Conservation (phyloP, 2,888 invertebrate genomes). For the Drosophila prolongata region DNA sequence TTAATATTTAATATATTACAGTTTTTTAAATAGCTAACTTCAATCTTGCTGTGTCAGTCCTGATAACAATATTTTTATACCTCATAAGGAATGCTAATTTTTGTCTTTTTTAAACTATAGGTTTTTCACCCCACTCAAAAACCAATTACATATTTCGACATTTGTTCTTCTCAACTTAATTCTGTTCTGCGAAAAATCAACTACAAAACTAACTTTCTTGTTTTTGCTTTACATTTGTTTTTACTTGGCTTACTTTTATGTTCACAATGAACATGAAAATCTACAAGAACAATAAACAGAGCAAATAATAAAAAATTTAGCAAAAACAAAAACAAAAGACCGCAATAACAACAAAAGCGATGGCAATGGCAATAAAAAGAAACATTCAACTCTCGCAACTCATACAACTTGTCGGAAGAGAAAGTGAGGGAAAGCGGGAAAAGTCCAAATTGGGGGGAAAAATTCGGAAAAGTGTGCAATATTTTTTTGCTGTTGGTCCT, state of each 20-base stretch:
- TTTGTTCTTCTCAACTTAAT: constrained; percentile 32
- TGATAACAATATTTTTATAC: not conserved
- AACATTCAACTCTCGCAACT: constrained; percentile 56
- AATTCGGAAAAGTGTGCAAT: constrained; percentile 70
- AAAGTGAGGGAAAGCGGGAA: constrained; percentile 9
- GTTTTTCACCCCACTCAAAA: constrained; percentile 26
- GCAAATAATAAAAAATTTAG: constrained; percentile 40
- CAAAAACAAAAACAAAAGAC: constrained; percentile 31
- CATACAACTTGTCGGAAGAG: constrained; percentile 39
- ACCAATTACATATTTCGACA: constrained; percentile 26
- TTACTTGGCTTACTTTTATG: constrained; percentile 43
- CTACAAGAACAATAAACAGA: constrained; percentile 42
- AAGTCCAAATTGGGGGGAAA: constrained; percentile 27
- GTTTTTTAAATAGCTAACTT: too few species aligned
- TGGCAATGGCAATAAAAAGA: constrained; percentile 60
- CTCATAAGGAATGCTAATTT: not conserved
- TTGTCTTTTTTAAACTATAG: not conserved
- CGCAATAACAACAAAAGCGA: constrained; percentile 29
- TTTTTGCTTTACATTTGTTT: constrained; percentile 16
- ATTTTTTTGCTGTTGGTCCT: constrained; percentile 42
- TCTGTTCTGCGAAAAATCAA: constrained; percentile 27
- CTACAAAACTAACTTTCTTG: constrained; percentile 35
- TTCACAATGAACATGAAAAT: constrained; percentile 40
- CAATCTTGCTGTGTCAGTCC: too few species aligned
- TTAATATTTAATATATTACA: too few species aligned